These are phyloP conservation scores for Peromyscus aztecus DNA, from an alignment of 2,797 vertebrate species.

Conservation along the genomic window DNA sequence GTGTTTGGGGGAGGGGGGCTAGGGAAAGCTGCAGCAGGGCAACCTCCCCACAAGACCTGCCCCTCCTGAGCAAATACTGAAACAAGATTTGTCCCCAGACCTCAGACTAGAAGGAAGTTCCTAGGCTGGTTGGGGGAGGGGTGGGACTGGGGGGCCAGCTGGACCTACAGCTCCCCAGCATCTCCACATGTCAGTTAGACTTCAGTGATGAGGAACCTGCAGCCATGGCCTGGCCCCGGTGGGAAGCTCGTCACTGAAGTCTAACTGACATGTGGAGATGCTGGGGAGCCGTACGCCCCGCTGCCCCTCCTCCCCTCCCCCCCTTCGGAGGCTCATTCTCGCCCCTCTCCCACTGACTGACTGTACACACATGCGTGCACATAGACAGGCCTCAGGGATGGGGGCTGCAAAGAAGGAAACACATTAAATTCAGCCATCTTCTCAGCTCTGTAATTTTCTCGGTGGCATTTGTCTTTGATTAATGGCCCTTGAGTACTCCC, in stretches of 20 bases:
- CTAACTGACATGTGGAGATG: no score
- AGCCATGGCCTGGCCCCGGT: neutral
- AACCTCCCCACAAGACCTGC: neutral
- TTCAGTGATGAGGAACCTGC: neutral
- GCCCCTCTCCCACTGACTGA: accelerated
- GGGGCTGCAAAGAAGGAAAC: neutral
- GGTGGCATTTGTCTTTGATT: constrained; percentile 70
- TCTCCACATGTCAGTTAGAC: neutral
- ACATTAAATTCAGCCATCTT: neutral
- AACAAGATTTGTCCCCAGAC: constrained; percentile 48
- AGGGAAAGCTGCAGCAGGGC: accelerated
- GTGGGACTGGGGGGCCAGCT: neutral
- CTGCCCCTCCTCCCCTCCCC: neutral
- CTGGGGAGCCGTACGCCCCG: no score
- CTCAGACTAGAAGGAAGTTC: constrained; percentile 41
- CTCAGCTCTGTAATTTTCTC: constrained; percentile 57
- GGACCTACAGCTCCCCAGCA: constrained; percentile 10
- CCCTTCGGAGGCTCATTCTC: neutral
- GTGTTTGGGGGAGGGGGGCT: neutral
- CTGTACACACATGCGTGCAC: accelerated
- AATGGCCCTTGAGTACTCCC: neutral
- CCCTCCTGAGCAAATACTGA: neutral
- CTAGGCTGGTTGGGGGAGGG: neutral
- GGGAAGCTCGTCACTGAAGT: neutral
- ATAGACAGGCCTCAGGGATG: accelerated